Percentiles rank a stretch among this genome's conserved stretches.
These are phyloP conservation scores for Microcaecilia unicolor DNA, from an alignment of 2,797 vertebrate genomes.

Conservation along the genomic window DNA sequence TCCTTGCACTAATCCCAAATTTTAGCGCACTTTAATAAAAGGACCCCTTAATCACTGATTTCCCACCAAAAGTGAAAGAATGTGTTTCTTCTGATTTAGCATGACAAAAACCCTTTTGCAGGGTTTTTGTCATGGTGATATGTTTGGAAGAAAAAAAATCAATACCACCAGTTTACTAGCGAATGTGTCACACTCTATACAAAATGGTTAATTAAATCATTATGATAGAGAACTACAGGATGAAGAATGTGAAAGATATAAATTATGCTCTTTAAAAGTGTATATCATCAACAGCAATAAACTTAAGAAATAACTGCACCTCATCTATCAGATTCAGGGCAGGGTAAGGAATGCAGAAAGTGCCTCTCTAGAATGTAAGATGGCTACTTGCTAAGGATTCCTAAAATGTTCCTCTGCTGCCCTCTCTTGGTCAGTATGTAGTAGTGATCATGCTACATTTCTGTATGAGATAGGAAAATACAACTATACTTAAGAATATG, in stretches of 20 bases:
- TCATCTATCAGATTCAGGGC: slow-evolving; percentile 30
- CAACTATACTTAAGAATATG: too few relatives aligned
- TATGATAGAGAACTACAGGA: slow-evolving; percentile 20
- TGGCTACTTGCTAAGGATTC: slow-evolving; percentile 2
- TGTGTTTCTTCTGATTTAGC: not conserved
- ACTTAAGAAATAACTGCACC: slow-evolving; percentile 36
- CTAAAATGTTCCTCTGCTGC: slow-evolving; percentile 36
- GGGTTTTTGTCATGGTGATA: slow-evolving; percentile 13
- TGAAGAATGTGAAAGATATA: too few relatives aligned
- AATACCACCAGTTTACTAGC: slow-evolving; percentile 18
- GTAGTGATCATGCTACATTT: slow-evolving; percentile 34
- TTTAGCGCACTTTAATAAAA: too few relatives aligned
- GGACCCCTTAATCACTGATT: too few relatives aligned
- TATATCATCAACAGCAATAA: slow-evolving; percentile 28
- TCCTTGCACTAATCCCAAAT: too few relatives aligned
- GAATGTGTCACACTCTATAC: slow-evolving; percentile 30
- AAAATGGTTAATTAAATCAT: slow-evolving; percentile 24
- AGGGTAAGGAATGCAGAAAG: slow-evolving; percentile 18
- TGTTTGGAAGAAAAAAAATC: slow-evolving; percentile 30
- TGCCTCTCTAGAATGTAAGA: slow-evolving; percentile 16
- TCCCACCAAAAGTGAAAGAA: too few relatives aligned
- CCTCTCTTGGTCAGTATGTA: slow-evolving; percentile 54
- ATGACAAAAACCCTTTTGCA: slow-evolving; percentile 16
- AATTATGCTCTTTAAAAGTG: too few relatives aligned
- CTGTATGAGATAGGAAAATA: not conserved